Evolutionary conservation across 2,888 invertebrate species (phyloP).

Genomic region (Prosapia bicincta): DNA sequence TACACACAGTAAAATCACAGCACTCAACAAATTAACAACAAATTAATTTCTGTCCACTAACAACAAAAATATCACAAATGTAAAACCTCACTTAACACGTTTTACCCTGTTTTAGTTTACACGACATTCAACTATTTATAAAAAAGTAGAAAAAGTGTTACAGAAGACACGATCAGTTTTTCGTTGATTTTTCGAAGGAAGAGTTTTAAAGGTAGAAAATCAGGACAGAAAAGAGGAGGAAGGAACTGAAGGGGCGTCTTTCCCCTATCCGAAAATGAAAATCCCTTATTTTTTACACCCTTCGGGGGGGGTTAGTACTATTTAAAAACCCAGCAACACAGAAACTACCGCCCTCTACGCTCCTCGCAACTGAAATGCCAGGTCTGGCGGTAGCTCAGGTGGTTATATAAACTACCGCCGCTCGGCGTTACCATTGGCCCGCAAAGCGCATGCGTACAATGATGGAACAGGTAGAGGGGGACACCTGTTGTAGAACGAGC

Average conservation of each 20-base stretch:
- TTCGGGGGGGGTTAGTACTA: conserved; percentile 20
- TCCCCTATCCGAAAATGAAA: conserved; percentile 23
- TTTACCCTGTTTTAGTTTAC: conserved; percentile 15
- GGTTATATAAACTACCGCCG: conserved; percentile 24
- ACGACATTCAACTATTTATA: conserved; percentile 6
- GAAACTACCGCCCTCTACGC: conserved; percentile 16
- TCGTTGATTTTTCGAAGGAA: conserved; percentile 7
- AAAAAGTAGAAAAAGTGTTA: conserved; percentile 22
- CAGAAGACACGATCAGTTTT: conserved; percentile 21
- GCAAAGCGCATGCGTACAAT: conserved; percentile 9
- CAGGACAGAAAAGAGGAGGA: conserved; percentile 11
- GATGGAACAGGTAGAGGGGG: conserved; percentile 3
- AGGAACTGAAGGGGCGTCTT: conserved; percentile 19
- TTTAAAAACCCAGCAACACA: conserved; percentile 10
- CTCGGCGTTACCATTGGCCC: conserved; percentile 14
- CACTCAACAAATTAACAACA: conserved; percentile 5
- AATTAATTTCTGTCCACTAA: conserved; percentile 3
- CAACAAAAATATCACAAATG: conserved; percentile 17
- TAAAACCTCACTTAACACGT: conserved; percentile 2
- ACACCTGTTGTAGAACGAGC: background rate
- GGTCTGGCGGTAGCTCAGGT: conserved; percentile 15
- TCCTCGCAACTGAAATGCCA: conserved; percentile 18
- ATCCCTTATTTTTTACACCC: conserved; percentile 20
- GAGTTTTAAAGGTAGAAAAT: background rate
- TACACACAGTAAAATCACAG: conserved; percentile 9